Conservation (phyloP, 2,797 vertebrate genomes). For the Tokudaia tokunoshimensis region DNA sequence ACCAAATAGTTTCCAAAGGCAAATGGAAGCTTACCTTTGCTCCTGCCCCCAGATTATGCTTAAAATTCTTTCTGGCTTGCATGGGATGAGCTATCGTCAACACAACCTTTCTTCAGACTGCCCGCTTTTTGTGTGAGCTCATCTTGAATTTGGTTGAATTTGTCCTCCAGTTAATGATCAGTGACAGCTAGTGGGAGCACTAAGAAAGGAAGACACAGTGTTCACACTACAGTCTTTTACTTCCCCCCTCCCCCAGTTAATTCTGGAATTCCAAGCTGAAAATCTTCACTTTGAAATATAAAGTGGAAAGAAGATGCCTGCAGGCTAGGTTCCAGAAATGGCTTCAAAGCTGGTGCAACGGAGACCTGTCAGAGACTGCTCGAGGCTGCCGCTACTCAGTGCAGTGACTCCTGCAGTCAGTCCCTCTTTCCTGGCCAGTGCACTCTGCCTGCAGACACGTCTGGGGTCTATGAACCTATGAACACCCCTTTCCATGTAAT, state of each 20-base stretch:
- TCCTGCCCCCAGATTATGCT: slow-evolving; percentile 82
- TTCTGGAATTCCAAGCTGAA: background rate
- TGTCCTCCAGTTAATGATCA: slow-evolving; percentile 85
- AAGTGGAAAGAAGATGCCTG: slow-evolving; percentile 8
- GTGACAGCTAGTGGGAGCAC: slow-evolving; percentile 2
- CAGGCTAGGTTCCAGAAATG: background rate
- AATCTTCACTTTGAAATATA: background rate
- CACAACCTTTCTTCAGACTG: background rate
- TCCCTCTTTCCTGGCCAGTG: background rate
- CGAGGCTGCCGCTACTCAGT: background rate
- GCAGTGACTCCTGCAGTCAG: background rate
- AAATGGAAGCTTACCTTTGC: slow-evolving; percentile 78
- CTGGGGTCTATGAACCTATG: background rate
- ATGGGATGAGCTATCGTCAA: background rate
- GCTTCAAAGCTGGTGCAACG: background rate
- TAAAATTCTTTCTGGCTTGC: slow-evolving; percentile 72
- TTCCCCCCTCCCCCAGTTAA: background rate
- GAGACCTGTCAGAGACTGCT: background rate
- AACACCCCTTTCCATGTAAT: background rate
- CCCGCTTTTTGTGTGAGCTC: background rate
- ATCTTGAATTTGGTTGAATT: slow-evolving; percentile 31
- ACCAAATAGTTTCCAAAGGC: background rate
- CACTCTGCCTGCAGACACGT: background rate
- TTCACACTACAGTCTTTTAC: background rate
- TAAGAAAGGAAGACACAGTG: background rate